These are phyloP conservation scores for Tricholauxania praeusta DNA, from an alignment of 2,888 invertebrate genomes.

Conservation along the genomic window DNA sequence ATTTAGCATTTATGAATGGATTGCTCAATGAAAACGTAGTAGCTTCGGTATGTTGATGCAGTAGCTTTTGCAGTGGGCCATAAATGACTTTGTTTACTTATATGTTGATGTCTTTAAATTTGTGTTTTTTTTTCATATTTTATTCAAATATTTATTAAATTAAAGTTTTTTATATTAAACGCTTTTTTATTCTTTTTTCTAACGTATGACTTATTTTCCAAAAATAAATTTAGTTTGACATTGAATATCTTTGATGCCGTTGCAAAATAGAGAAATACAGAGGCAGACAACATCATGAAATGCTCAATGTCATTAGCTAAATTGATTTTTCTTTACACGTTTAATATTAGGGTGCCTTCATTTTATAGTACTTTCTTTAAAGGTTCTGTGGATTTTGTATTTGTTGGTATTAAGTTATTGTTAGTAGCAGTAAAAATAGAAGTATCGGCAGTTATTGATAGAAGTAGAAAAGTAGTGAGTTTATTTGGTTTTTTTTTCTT, in stretches of 20 bases:
- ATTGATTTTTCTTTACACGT: not conserved
- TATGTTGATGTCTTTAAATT: constrained; percentile 31
- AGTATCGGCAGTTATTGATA: not conserved
- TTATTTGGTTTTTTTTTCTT: not conserved
- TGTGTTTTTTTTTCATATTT: constrained; percentile 36
- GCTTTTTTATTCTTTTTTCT: constrained; percentile 26
- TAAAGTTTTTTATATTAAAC: constrained; percentile 2
- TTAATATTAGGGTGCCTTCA: not conserved
- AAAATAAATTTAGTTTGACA: constrained; percentile 29
- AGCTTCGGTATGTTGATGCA: too few relatives aligned
- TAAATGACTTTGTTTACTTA: too few relatives aligned
- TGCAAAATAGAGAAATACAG: constrained; percentile 10
- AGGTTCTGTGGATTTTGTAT: constrained; percentile 25
- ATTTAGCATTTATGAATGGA: too few relatives aligned
- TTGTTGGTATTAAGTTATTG: constrained; percentile 21
- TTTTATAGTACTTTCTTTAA: not conserved
- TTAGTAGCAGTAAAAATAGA: not conserved
- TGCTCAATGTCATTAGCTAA: constrained; percentile 27
- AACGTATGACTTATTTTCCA: not conserved
- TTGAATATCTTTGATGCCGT: constrained; percentile 26
- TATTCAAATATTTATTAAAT: constrained; percentile 35
- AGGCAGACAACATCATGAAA: constrained; percentile 31
- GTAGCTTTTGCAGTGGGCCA: too few relatives aligned
- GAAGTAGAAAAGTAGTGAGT: not conserved
- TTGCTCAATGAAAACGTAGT: too few relatives aligned